Evolutionary conservation across 2,113 vertebrate species (phyloP).

Genomic region (Aspidoscelis tigris): DNA sequence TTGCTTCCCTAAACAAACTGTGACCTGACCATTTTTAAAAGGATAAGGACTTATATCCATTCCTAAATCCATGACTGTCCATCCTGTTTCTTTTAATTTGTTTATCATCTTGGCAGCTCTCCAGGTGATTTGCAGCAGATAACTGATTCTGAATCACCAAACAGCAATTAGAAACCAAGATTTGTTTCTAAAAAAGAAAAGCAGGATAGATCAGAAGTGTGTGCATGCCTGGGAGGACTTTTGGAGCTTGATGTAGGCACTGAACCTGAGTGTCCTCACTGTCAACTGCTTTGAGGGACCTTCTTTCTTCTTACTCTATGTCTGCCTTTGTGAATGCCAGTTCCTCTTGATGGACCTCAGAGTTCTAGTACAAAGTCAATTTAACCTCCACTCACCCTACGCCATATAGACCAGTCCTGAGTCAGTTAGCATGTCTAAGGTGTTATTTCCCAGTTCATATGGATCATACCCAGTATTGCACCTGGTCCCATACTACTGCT

Average conservation of each 20-base stretch:
- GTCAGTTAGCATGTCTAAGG: too few relatives aligned
- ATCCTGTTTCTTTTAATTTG: not conserved
- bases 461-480: not conserved
- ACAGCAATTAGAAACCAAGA: too few relatives aligned
- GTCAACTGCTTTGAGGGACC: not conserved
- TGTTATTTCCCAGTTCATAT: not conserved
- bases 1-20: not conserved
- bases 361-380: not conserved
- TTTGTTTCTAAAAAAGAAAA: too few relatives aligned
- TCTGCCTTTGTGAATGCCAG: not conserved
- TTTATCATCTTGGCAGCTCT: not conserved
- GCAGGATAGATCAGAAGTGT: not conserved
- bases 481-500: too few relatives aligned
- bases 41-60: not conserved
- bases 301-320: not conserved
- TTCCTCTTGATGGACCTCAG: not conserved
- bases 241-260: not conserved
- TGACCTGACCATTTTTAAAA: too few relatives aligned
- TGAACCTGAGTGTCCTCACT: not conserved
- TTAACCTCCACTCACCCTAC: not conserved
- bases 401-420: too few relatives aligned
- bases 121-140: not conserved
- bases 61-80: not conserved
- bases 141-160: not conserved
- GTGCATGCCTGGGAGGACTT: not conserved